Percentiles rank a stretch among this genome's conserved stretches.
Evolutionary conservation across 2,113 vertebrate genomes (phyloP).

Genomic region (Typhlomys cinereus): DNA sequence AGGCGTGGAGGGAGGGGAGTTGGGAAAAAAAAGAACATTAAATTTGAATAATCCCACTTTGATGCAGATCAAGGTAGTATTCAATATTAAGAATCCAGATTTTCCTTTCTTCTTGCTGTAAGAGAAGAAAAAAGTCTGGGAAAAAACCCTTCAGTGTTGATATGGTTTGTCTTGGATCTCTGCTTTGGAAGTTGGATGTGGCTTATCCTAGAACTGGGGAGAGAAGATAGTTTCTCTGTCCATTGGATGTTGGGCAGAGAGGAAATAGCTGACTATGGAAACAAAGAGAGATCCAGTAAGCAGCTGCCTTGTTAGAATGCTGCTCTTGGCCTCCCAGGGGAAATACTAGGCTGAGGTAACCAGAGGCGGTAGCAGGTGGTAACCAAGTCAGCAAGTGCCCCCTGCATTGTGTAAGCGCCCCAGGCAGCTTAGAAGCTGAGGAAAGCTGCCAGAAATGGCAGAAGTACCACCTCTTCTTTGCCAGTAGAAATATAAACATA

Average conservation of each 20-base stretch:
- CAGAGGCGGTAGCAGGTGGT: constrained; percentile 56
- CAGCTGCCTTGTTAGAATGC: constrained; percentile 43
- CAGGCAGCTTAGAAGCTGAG: constrained; percentile 42
- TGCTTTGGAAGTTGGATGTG: not conserved
- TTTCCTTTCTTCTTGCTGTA: not conserved
- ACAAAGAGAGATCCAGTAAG: not conserved
- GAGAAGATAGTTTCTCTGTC: not conserved
- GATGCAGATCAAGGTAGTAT: not conserved
- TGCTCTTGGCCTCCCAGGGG: not conserved
- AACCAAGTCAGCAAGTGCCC: constrained; percentile 14
- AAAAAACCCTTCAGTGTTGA: too few relatives aligned
- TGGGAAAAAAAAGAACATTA: constrained; percentile 36
- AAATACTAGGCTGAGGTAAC: constrained; percentile 33
- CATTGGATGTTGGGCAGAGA: not conserved
- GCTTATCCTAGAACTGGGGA: not conserved
- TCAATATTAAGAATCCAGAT: not conserved
- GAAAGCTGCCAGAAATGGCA: constrained; percentile 60
- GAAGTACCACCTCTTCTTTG: constrained; percentile 37
- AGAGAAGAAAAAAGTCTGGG: not conserved
- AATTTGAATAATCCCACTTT: constrained; percentile 3
- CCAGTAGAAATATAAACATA: constrained; percentile 68
- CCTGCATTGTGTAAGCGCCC: not conserved
- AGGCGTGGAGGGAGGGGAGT: too few relatives aligned
- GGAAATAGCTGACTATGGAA: not conserved
- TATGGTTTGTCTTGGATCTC: not conserved